Evolutionary conservation across 1,140 invertebrate genomes (phyloP).

Genomic region (Phymorhynchus buccinoides): DNA sequence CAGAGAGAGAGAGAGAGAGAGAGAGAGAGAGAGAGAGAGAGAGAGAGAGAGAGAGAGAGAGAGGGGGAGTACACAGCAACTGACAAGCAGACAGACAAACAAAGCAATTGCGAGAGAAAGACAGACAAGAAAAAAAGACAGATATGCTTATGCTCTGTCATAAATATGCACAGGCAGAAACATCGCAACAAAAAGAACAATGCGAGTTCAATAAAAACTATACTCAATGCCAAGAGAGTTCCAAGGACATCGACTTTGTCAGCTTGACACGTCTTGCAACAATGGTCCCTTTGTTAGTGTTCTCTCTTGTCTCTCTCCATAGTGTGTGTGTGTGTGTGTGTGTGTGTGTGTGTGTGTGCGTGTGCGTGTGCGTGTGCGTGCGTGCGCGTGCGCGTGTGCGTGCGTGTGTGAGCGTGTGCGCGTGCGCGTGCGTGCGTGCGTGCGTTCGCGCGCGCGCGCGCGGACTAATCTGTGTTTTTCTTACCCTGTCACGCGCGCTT

Average conservation of each 20-base stretch:
- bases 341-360: neutral
- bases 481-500: neutral
- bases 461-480: neutral
- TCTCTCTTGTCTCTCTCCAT: no score
- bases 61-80: no score
- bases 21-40: no score
- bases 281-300: neutral
- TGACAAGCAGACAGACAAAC: no score
- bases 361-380: conserved; percentile 23
- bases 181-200: neutral
- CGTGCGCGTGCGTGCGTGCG: neutral
- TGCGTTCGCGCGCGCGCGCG: neutral
- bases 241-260: neutral
- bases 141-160: no score
- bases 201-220: neutral
- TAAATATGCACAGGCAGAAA: neutral
- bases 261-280: neutral
- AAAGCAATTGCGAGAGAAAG: no score
- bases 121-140: no score
- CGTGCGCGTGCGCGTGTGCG: conserved; percentile 1
- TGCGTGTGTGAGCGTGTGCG: no score
- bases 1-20: no score
- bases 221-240: neutral
- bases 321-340: neutral
- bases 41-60: no score